Evolutionary conservation across 1,140 invertebrate species (phyloP).

Genomic region (Brachionus rubens): DNA sequence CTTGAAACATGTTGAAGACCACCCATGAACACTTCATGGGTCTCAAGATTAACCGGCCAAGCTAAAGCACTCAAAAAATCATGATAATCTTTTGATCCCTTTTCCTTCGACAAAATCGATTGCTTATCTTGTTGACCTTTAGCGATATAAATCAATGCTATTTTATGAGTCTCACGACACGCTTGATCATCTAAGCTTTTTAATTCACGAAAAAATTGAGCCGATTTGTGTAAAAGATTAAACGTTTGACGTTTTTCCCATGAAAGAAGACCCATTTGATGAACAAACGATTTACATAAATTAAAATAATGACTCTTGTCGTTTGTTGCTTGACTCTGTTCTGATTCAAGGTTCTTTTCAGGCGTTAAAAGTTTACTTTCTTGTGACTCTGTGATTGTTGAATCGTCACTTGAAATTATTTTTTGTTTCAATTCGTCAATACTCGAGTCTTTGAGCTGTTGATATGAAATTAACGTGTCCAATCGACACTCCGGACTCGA

Average conservation of each 20-base stretch:
- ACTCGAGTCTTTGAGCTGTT: background rate
- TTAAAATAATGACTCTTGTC: slow-evolving; percentile 29
- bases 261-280: slow-evolving; percentile 80
- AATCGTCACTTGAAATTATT: background rate
- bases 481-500: slow-evolving; percentile 22
- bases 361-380: background rate
- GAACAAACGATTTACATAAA: slow-evolving; percentile 78
- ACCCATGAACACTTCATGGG: slow-evolving; percentile 90
- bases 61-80: slow-evolving; percentile 84
- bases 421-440: slow-evolving; percentile 17
- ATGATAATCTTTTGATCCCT: slow-evolving; percentile 86
- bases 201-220: slow-evolving; percentile 82
- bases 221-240: slow-evolving; percentile 82
- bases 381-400: background rate
- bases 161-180: slow-evolving; percentile 90
- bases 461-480: slow-evolving; percentile 8
- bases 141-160: slow-evolving; percentile 95
- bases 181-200: slow-evolving; percentile 82
- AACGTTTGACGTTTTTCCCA: slow-evolving; percentile 81
- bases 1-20: slow-evolving; percentile 85
- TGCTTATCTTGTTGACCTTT: slow-evolving; percentile 92
- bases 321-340: background rate
- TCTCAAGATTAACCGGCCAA: slow-evolving; percentile 92
- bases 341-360: background rate
- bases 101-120: slow-evolving; percentile 77